Conservation (phyloP, 2,797 vertebrate genomes). For the Enteromius unitaeniatus region DNA sequence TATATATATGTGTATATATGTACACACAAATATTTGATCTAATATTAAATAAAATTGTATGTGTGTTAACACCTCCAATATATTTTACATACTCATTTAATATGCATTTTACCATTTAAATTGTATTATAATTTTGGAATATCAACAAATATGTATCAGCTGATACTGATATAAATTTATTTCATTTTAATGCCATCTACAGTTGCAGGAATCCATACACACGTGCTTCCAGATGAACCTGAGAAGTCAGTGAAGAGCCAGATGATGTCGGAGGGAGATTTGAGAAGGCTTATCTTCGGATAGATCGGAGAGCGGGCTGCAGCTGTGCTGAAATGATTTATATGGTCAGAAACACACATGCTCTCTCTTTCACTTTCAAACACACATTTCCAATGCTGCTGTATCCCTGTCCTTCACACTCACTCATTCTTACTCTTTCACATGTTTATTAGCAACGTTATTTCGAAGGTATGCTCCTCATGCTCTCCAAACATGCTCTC, state of each 20-base stretch:
- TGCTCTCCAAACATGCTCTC: constrained; percentile 18
- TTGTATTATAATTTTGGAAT: not conserved
- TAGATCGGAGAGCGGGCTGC: constrained; percentile 73
- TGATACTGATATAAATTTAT: not conserved
- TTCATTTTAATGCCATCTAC: constrained; percentile 47
- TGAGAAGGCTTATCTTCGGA: constrained; percentile 82
- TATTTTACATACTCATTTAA: not conserved
- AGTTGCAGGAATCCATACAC: constrained; percentile 46
- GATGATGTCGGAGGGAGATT: constrained; percentile 81
- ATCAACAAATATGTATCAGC: not conserved
- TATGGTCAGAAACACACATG: constrained; percentile 66
- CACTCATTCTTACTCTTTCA: constrained; percentile 23
- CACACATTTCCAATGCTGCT: constrained; percentile 8
- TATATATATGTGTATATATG: not conserved
- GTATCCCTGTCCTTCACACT: constrained; percentile 30
- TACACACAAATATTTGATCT: not conserved
- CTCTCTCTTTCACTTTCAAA: constrained; percentile 51
- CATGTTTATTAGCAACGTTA: constrained; percentile 19
- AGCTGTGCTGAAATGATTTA: constrained; percentile 86
- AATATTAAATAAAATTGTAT: not conserved
- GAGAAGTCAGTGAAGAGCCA: constrained; percentile 70
- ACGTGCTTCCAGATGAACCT: constrained; percentile 59
- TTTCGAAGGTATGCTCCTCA: not conserved
- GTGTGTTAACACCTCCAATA: not conserved
- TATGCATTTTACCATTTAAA: not conserved